phyloP scores from a whole-genome alignment of 2,797 vertebrate genomes.

The Labroides dimidiatus region DNA sequence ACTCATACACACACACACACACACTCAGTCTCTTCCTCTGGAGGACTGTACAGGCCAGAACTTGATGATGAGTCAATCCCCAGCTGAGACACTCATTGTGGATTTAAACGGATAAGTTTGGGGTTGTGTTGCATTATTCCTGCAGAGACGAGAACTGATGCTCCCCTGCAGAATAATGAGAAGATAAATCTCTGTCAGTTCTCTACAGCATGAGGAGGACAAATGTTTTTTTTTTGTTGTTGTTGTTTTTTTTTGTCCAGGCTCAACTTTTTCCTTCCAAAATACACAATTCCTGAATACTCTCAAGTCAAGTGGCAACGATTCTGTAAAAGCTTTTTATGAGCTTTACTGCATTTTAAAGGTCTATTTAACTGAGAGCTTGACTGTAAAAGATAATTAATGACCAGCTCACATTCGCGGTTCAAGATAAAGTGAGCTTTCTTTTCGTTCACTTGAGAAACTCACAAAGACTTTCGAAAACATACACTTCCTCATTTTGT shows the following conservation, averaged over 20 bases:
- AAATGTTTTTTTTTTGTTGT: constrained; percentile 11
- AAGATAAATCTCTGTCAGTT: constrained; percentile 33
- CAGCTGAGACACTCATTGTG: constrained; percentile 32
- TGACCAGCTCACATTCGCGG: not conserved
- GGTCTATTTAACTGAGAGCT: not conserved
- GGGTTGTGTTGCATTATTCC: constrained; percentile 22
- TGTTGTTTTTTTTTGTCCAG: not conserved
- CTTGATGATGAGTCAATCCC: constrained; percentile 35
- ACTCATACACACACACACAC: constrained; percentile 9
- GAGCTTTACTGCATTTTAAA: constrained; percentile 4
- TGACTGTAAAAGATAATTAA: not conserved
- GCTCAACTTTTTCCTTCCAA: constrained; percentile 8
- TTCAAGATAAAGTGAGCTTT: too few relatives aligned
- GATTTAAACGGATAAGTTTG: constrained; percentile 23
- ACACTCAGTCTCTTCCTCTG: constrained; percentile 18
- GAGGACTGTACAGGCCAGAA: constrained; percentile 37
- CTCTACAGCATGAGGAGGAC: constrained; percentile 26
- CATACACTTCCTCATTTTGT: too few relatives aligned
- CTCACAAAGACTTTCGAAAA: not conserved
- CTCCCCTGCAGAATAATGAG: constrained; percentile 12
- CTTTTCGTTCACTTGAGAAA: too few relatives aligned
- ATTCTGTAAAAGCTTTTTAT: not conserved
- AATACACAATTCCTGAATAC: constrained; percentile 4
- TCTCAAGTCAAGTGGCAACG: not conserved
- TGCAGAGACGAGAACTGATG: constrained; percentile 27